phyloP scores from a whole-genome alignment of 2,888 invertebrate species.

The Metellina segmentata region DNA sequence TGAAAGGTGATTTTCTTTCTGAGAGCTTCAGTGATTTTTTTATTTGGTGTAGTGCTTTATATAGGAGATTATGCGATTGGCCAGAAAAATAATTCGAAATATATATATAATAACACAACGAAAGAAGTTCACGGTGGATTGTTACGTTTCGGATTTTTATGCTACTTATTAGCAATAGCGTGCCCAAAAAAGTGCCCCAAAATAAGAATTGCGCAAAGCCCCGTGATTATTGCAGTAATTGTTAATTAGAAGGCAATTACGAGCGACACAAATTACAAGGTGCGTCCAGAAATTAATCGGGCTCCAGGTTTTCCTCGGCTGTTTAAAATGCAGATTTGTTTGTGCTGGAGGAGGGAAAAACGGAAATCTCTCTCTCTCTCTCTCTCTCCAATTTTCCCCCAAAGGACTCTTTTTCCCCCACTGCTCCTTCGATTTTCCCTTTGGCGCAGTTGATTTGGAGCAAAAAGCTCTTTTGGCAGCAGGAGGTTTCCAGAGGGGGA shows the following conservation, averaged over 20 bases:
- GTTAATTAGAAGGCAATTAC: slow-evolving; percentile 68
- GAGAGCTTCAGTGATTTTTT: neutral
- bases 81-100: neutral
- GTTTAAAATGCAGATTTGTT: slow-evolving; percentile 67
- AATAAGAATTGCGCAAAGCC: neutral
- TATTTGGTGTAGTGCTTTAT: neutral
- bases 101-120: neutral
- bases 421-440: slow-evolving; percentile 6
- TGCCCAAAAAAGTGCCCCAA: neutral
- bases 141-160: neutral
- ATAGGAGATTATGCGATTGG: neutral
- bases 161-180: neutral
- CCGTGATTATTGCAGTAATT: slow-evolving; percentile 58
- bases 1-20: neutral
- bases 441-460: slow-evolving; percentile 13
- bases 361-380: too few species aligned
- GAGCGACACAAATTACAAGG: slow-evolving; percentile 22
- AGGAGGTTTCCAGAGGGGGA: neutral
- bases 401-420: slow-evolving; percentile 18
- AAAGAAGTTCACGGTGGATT: neutral
- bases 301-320: slow-evolving; percentile 27
- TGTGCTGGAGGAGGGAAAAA: slow-evolving; percentile 25
- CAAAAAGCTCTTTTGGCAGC: slow-evolving; percentile 6
- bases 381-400: slow-evolving; percentile 10
- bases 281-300: slow-evolving; percentile 43